Base-by-base conservation (phyloP, 1,140 invertebrate species). In the Leptinotarsa defecta region DNA sequence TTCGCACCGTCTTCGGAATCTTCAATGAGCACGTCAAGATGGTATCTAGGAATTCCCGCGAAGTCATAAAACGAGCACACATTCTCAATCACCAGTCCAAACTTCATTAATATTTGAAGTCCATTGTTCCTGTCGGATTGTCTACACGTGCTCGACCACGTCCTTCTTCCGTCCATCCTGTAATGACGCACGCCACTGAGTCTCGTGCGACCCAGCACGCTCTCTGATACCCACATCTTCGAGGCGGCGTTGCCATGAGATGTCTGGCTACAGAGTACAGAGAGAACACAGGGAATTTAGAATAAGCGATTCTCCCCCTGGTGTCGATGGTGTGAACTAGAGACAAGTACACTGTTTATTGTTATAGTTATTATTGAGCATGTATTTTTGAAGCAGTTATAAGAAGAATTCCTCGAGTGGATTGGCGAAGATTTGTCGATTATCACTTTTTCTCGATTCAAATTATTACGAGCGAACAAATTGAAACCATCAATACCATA, bases 51-150 rank as follows among this genome's bases (percentile, higher is more conserved):
- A 61, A 74, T 68, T 74, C 34, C 73, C 73, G 67, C 73, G 64
- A 74, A 74, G 63, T 52, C 64, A 61, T 74, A 74, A 74, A 74
- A 68, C 20, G 67, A 74, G 64, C 19, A 73, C 73, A 68, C 48
- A 68, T 74, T 74, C 73, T 63, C 67, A 57, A 73, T 73, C 61
- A 71, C 49, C 64, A 34, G 52, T 15, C 52, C 52, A 57, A 19
- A 48, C 48, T 74, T 74, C 73, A 74, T 74, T 74, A 74, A 74
- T 74, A 74, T 74, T 74, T 74, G 73, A 68, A 57, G 73, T 52
- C 49, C 17, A 61, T 63, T 68, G 73, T 74, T 74, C 73, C 73
- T 74, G 73, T 74, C 73, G 67, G 73, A 61, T 19, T 27, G 73
- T 74, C 73, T 74, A 69, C 73, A 74, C 73, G 73, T 74, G 73